Evolutionary conservation across 2,113 vertebrate species (phyloP).

Genomic region (Peucedramus taeniatus): DNA sequence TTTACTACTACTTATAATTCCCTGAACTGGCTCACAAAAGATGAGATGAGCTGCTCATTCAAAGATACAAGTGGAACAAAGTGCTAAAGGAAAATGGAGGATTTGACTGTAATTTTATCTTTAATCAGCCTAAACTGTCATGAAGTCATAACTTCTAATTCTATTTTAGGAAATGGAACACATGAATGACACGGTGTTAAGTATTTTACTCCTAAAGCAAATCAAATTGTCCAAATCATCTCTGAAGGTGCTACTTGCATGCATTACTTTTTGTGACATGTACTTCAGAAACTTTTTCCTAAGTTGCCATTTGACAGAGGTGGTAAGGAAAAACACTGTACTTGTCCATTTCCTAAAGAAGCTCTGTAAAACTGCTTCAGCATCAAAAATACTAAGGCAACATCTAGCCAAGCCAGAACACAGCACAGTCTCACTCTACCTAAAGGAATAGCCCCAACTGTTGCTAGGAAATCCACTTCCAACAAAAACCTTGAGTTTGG

Average conservation of each 20-base stretch:
- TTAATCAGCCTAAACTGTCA: neutral
- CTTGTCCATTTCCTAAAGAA: neutral
- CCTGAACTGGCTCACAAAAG: neutral
- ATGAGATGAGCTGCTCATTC: neutral
- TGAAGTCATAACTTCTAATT: neutral
- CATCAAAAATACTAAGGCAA: neutral
- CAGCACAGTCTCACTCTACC: neutral
- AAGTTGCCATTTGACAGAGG: neutral
- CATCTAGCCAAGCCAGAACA: neutral
- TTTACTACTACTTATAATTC: neutral
- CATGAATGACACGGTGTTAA: neutral
- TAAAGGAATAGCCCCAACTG: neutral
- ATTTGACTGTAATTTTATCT: neutral
- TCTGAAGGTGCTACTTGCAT: neutral
- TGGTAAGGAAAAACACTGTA: neutral
- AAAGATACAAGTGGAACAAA: neutral
- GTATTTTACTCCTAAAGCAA: neutral
- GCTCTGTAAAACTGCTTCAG: neutral
- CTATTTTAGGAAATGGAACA: neutral
- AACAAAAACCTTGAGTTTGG: neutral
- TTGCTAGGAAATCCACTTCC: conserved; percentile 5
- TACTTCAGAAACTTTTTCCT: neutral
- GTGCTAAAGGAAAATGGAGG: neutral
- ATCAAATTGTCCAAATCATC: neutral
- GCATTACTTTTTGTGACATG: neutral